Evolutionary conservation across 2,888 invertebrate genomes (phyloP).

Genomic region (Dendrolimus houi): DNA sequence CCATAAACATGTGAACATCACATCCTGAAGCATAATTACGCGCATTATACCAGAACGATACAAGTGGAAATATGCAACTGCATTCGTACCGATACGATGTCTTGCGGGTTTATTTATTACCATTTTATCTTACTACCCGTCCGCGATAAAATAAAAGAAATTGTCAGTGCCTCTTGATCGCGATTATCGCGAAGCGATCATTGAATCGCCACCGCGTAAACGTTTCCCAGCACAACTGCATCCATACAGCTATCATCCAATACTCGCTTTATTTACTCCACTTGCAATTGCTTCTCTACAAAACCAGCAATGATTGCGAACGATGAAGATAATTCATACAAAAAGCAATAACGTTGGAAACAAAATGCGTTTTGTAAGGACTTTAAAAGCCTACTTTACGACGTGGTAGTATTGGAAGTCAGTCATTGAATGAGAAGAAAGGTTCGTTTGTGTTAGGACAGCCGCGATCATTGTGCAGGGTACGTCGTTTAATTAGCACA

Average conservation of each 20-base stretch:
- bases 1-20: neutral
- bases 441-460: slow-evolving; percentile 50
- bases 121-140: slow-evolving; percentile 62
- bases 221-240: slow-evolving; percentile 18
- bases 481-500: slow-evolving; percentile 69
- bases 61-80: slow-evolving; percentile 61
- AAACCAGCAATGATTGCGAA: neutral
- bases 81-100: slow-evolving; percentile 51
- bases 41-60: slow-evolving; percentile 33
- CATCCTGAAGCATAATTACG: slow-evolving; percentile 53
- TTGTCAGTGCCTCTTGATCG: slow-evolving; percentile 61
- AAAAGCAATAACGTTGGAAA: slow-evolving; percentile 16
- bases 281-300: neutral
- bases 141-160: slow-evolving; percentile 71
- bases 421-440: slow-evolving; percentile 53
- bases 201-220: slow-evolving; percentile 46
- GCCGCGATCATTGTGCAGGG: slow-evolving; percentile 63
- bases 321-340: slow-evolving; percentile 8
- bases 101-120: slow-evolving; percentile 66
- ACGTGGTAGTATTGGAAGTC: slow-evolving; percentile 53
- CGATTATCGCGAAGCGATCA: slow-evolving; percentile 67
- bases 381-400: slow-evolving; percentile 48
- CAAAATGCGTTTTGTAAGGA: slow-evolving; percentile 54
- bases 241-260: slow-evolving; percentile 17
- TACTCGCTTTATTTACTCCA: slow-evolving; percentile 7